A percentile compares a stretch with the other conserved stretches of the same genome.
These are phyloP conservation scores for Oreochromis aureus DNA, from an alignment of 2,113 vertebrate species.

Conservation along the genomic window DNA sequence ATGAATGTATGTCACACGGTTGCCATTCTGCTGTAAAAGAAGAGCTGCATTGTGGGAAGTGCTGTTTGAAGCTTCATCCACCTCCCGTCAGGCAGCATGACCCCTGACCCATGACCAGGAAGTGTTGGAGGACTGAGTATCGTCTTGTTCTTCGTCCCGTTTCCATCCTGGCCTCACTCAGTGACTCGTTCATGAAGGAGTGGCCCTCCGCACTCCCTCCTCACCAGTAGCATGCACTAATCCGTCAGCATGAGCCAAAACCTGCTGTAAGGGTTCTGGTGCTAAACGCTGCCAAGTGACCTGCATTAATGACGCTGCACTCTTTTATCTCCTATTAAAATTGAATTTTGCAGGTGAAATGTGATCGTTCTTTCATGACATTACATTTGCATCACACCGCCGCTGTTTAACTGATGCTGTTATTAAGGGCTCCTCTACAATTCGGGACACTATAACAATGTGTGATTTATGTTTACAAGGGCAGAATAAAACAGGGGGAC, in stretches of 20 bases:
- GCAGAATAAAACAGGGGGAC: neutral
- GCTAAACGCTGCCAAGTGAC: neutral
- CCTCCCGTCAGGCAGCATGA: neutral
- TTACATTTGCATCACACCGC: constrained; percentile 9
- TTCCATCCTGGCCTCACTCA: neutral
- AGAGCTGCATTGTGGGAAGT: neutral
- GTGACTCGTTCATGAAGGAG: neutral
- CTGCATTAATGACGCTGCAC: neutral
- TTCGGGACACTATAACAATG: neutral
- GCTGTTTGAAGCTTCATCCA: neutral
- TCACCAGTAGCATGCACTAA: neutral
- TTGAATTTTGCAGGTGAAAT: neutral
- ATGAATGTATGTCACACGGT: neutral
- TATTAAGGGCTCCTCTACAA: neutral
- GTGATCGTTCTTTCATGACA: neutral
- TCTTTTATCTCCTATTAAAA: constrained; percentile 13
- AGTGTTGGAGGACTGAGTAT: neutral
- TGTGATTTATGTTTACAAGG: constrained; percentile 30
- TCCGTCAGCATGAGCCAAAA: neutral
- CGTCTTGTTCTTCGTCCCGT: neutral
- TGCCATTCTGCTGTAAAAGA: neutral
- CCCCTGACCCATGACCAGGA: neutral
- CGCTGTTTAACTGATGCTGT: neutral
- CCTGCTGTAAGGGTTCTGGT: neutral
- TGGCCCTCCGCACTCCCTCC: neutral